Base-by-base conservation (phyloP, 2,113 vertebrate genomes). In the Aegithalos caudatus region DNA sequence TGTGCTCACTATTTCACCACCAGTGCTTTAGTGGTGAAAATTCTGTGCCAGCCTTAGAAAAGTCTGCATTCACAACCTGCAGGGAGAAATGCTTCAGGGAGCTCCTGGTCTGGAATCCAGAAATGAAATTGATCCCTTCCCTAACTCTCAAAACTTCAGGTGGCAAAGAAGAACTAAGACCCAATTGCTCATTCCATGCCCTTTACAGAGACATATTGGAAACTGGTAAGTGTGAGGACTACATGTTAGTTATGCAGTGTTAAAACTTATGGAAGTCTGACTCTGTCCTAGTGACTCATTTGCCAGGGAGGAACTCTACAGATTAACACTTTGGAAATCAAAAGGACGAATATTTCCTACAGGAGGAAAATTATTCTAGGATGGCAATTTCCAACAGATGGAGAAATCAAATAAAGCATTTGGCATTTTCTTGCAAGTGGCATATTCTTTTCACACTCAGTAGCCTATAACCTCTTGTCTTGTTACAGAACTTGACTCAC, bases 361-460 rank as follows among this genome's bases (percentile, higher is more conserved):
- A 71, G 72, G 56, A 93, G 71, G 29, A 67, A 84, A 94, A 74
- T 62, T 1, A 90, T 81, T 77, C 61, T 44, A 74, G 29, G 51
- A 66, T 9, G 17, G 78, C 38, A 91, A 48, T 60, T 94, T 90
- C 77, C 74, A 86, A 84, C 56, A 96, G 92, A 94, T 81, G 89
- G 89, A 86, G 74, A 92, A 90, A 91, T 79, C n/a, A 95, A 65
- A 76, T 73, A 56, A 92, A 94, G 67, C 38, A 72, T 57, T 86
- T 86, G 81, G 79, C 73, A 84, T 92, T 90, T 95, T 71, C 86
- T 60, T 79, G 53, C 65, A 87, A 79, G 77, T 29, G 15, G 53
- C 48, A 38, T 84, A 70, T 81, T 94, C 86, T 58, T 80, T 91
- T 69, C 72, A 77, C 65, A 28, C 37, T 78, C 2, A 1, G 65